Percentiles rank a stretch among this genome's conserved stretches.
These are phyloP conservation scores for Arrhamphus sclerolepis DNA, from an alignment of 2,797 vertebrate genomes.

Conservation along the genomic window DNA sequence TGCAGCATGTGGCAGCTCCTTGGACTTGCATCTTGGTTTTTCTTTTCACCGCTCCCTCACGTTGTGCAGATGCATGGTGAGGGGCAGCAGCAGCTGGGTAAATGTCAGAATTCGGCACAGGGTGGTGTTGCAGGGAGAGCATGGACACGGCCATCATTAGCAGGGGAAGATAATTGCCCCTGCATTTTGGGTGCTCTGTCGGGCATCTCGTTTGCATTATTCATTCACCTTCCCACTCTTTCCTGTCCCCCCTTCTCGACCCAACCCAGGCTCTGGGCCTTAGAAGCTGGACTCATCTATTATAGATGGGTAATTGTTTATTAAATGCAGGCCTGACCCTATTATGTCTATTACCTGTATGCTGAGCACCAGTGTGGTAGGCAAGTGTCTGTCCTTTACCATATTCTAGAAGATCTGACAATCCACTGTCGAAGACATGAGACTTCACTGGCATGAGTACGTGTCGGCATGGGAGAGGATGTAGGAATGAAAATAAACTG, in stretches of 20 bases:
- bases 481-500: slow-evolving; percentile 30
- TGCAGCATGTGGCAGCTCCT: slow-evolving; percentile 36
- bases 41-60: slow-evolving; percentile 4
- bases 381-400: slow-evolving; percentile 64
- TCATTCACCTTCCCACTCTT: slow-evolving; percentile 69
- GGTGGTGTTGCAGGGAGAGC: slow-evolving; percentile 32
- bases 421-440: slow-evolving; percentile 58
- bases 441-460: slow-evolving; percentile 47
- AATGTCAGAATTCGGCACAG: slow-evolving; percentile 65
- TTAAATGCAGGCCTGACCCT: slow-evolving; percentile 87
- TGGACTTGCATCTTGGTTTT: background rate
- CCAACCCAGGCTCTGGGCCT: slow-evolving; percentile 66
- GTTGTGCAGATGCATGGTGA: background rate
- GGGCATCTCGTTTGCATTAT: slow-evolving; percentile 83
- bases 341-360: slow-evolving; percentile 81
- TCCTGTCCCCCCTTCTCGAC: slow-evolving; percentile 53
- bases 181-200: slow-evolving; percentile 74
- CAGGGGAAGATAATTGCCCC: slow-evolving; percentile 76
- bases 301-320: slow-evolving; percentile 89
- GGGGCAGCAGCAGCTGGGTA: slow-evolving; percentile 51
- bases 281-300: slow-evolving; percentile 82
- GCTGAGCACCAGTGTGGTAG: slow-evolving; percentile 44
- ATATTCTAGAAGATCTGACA: slow-evolving; percentile 76
- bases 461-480: slow-evolving; percentile 44
- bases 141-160: slow-evolving; percentile 77